Percentiles rank a stretch among this genome's conserved stretches.
phyloP scores from a whole-genome alignment of 2,113 vertebrate species.

The Rhadina sibilatrix region DNA sequence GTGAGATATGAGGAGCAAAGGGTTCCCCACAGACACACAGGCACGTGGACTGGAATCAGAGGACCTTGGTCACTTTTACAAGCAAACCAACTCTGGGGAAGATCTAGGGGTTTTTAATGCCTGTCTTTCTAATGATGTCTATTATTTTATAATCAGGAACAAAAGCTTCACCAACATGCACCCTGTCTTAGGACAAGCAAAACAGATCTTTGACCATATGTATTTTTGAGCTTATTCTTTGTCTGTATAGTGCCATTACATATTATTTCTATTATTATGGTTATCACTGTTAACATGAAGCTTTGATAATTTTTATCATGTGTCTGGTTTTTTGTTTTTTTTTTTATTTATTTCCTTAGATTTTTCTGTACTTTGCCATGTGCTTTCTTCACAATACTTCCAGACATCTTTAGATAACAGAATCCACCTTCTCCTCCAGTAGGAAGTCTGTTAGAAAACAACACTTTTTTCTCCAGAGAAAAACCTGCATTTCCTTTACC shows the following conservation, averaged over 20 bases:
- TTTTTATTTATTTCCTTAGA: neutral
- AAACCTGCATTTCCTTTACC: neutral
- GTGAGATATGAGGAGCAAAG: accelerated
- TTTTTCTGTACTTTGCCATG: neutral
- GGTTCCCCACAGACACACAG: neutral
- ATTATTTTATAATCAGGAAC: conserved; percentile 33
- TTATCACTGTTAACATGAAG: neutral
- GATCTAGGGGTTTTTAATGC: neutral
- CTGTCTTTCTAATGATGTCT: neutral
- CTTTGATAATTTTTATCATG: neutral
- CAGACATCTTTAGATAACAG: neutral
- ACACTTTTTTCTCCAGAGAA: neutral
- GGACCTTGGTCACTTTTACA: neutral
- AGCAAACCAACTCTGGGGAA: neutral
- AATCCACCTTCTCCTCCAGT: neutral
- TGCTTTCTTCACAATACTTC: neutral
- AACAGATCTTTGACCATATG: neutral
- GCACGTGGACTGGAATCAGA: neutral
- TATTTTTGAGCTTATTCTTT: conserved; percentile 32
- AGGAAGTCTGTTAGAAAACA: neutral
- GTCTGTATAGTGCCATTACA: neutral
- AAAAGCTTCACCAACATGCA: neutral
- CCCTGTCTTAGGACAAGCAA: neutral
- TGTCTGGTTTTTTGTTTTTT: neutral
- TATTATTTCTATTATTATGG: neutral